phyloP scores from a whole-genome alignment of 2,888 invertebrate genomes.

The Mythimna vitellina region DNA sequence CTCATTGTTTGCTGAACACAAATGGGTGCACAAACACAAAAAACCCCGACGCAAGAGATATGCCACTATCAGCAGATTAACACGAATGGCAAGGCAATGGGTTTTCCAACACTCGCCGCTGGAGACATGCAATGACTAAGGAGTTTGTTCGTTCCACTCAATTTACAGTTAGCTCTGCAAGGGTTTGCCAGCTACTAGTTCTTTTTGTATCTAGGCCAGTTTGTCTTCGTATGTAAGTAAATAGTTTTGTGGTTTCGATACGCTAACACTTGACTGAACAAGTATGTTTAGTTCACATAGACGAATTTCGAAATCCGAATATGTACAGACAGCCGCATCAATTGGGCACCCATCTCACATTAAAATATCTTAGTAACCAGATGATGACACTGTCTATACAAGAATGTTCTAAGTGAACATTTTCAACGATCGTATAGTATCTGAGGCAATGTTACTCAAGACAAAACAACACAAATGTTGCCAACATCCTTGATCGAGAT shows the following conservation, averaged over 20 bases:
- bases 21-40: slow-evolving; percentile 59
- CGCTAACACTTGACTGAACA: slow-evolving; percentile 1
- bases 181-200: not conserved
- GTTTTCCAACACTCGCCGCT: slow-evolving; percentile 57
- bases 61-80: slow-evolving; percentile 76
- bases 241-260: slow-evolving; percentile 17
- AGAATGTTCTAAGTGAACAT: not conserved
- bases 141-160: slow-evolving; percentile 20
- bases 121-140: slow-evolving; percentile 37
- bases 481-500: slow-evolving; percentile 24
- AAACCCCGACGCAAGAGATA: slow-evolving; percentile 74
- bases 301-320: slow-evolving; percentile 2
- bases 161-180: slow-evolving; percentile 15
- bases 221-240: slow-evolving; percentile 17
- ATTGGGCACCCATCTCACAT: too few relatives aligned
- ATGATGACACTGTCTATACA: too few relatives aligned
- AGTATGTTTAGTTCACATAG: slow-evolving; percentile 15
- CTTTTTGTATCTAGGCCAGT: slow-evolving; percentile 11
- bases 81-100: slow-evolving; percentile 51
- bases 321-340: too few relatives aligned
- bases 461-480: slow-evolving; percentile 13
- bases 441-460: not conserved
- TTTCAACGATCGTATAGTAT: not conserved
- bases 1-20: slow-evolving; percentile 30
- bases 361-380: too few relatives aligned